Base-by-base conservation (phyloP, 2,888 invertebrate genomes). In the Pyrrhosoma nymphula region DNA sequence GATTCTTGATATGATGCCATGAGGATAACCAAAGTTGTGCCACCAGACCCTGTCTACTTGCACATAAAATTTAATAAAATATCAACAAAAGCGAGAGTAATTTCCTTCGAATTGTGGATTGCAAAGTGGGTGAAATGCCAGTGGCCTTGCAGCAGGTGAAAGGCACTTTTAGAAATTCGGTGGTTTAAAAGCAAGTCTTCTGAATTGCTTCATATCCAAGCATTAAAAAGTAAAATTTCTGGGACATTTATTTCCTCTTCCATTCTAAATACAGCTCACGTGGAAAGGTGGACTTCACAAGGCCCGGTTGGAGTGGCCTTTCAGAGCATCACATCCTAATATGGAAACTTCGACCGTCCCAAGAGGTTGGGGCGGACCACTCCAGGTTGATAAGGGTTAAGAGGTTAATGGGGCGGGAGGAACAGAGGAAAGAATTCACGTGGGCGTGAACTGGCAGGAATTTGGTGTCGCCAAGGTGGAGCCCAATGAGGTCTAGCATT, bases 321-420 rank as follows among this genome's bases (percentile, higher is more conserved):
- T 35, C 82, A 30, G 82, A 82, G 18, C 82, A 14, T 82, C 82
- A 82, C 69, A 26, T 3, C 69, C 69, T 18, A 55, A 75, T 39
- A 93, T 39, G 69, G 93, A 93, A 60, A 47, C 39, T 39, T n/a
- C 63, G n/a, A 18, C 75, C 35, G 47, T 93, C 69, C 16, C n/a
- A 47, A 69, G 69, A 39, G 69, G 23, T n/a, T 69, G 60, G 39
- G 47, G 35, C 75, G 39, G 60, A 63, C 93, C 93, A 56, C 89
- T 69, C 93, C 63, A 93, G 93, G 93, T 93, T 93, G 93, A 63
- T 91, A 69, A 93, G 69, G 63, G 75, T 47, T 93, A 93, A 93
- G 69, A 63, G 93, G 63, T 91, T 39, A 63, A 63, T 63, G 91
- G 91, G 60, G 91, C 63, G 60, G 39, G 91, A 12, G 60, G n/a